Evolutionary conservation across 2,888 invertebrate species (phyloP).

Genomic region (Anodontia alba): DNA sequence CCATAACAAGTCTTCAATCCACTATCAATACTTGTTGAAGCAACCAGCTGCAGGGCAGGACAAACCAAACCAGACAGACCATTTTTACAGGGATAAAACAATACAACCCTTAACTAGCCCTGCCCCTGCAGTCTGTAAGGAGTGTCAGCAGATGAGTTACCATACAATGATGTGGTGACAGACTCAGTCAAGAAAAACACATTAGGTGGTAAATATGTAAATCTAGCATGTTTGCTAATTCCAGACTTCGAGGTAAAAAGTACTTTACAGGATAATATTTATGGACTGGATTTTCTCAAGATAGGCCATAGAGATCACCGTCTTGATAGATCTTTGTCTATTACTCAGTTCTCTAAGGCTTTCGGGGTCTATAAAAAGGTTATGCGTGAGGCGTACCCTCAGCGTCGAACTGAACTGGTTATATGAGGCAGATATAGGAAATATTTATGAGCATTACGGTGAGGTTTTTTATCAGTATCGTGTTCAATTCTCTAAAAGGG

Average conservation of each 20-base stretch:
- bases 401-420: neutral
- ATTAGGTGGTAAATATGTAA: neutral
- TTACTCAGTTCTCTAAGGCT: conserved; percentile 4
- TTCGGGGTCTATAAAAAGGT: neutral
- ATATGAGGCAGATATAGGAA: conserved; percentile 10
- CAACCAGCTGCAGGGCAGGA: neutral
- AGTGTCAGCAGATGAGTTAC: neutral
- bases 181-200: neutral
- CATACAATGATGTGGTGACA: neutral
- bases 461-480: too few species aligned
- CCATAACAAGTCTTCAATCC: neutral
- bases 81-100: neutral
- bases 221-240: neutral
- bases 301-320: neutral
- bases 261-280: neutral
- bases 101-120: neutral
- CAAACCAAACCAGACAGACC: neutral
- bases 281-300: neutral
- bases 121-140: neutral
- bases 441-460: too few species aligned
- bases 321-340: neutral
- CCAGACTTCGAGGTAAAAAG: neutral
- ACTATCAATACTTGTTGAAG: neutral
- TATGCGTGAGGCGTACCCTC: too few species aligned
- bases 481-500: too few species aligned